Evolutionary conservation across 2,888 invertebrate species (phyloP).

Genomic region (Trichogramma evanescens): DNA sequence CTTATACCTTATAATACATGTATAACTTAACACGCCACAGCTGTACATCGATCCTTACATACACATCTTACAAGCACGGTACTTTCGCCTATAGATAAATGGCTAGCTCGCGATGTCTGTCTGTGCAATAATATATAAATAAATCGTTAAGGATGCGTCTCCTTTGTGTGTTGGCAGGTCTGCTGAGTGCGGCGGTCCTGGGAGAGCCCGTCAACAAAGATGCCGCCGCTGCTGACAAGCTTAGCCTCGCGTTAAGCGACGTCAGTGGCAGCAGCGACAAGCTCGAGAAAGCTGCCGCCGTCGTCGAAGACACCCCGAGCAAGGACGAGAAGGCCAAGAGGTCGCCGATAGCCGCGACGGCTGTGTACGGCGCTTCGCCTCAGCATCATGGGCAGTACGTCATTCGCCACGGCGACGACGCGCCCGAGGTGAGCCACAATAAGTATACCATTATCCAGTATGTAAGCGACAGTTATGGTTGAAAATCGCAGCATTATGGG

Average conservation of each 20-base stretch:
- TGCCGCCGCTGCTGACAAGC: background rate
- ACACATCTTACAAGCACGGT: too few species aligned
- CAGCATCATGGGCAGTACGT: conserved; percentile 11
- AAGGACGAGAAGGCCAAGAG: conserved; percentile 7
- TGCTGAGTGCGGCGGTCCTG: conserved; percentile 4
- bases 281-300: too few species aligned
- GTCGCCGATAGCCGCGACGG: conserved; percentile 13
- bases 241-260: background rate
- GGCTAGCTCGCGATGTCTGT: background rate
- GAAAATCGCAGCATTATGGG: too few species aligned
- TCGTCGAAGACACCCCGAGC: background rate
- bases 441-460: background rate
- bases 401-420: conserved; percentile 10
- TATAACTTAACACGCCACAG: too few species aligned
- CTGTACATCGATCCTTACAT: too few species aligned
- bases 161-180: conserved; percentile 2
- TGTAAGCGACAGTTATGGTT: background rate
- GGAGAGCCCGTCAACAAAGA: background rate
- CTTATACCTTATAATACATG: too few species aligned
- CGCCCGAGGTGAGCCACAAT: conserved; percentile 12
- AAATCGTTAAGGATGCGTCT: too few species aligned
- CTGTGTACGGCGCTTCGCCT: conserved; percentile 8
- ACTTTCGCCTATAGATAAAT: background rate
- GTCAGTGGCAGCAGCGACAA: too few species aligned
- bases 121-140: too few species aligned